These are phyloP conservation scores for Naso thynnoides DNA, from an alignment of 2,797 vertebrate genomes.

Conservation along the genomic window DNA sequence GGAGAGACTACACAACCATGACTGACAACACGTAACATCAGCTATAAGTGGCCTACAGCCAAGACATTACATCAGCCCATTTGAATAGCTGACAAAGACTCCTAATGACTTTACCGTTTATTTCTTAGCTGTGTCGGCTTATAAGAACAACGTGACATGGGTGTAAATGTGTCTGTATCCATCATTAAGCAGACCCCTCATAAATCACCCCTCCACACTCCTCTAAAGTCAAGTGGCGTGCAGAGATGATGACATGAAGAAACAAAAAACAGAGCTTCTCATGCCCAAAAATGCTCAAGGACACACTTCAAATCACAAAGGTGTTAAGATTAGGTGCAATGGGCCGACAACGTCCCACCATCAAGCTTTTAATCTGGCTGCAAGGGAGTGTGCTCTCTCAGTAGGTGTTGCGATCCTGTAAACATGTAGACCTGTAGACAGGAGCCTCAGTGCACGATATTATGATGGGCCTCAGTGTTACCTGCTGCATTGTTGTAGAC, in stretches of 20 bases:
- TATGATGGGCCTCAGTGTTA: no score
- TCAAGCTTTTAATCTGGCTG: not conserved
- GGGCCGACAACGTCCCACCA: not conserved
- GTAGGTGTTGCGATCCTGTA: not conserved
- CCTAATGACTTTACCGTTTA: constrained; percentile 27
- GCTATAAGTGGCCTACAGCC: constrained; percentile 11
- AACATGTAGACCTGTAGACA: no score
- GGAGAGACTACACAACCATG: constrained; percentile 1
- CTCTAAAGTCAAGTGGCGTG: constrained; percentile 16
- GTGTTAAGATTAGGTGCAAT: constrained; percentile 7
- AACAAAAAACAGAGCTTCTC: constrained; percentile 33
- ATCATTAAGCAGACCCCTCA: constrained; percentile 38
- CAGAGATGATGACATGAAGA: constrained; percentile 30
- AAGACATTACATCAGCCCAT: constrained; percentile 50
- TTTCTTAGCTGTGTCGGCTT: not conserved
- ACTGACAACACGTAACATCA: constrained; percentile 27
- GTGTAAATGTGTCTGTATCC: constrained; percentile 43
- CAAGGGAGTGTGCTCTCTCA: not conserved
- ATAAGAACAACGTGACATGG: constrained; percentile 26
- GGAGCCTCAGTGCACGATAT: no score
- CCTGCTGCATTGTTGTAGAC: no score
- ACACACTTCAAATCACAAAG: constrained; percentile 4
- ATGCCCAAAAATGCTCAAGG: constrained; percentile 8
- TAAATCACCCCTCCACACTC: constrained; percentile 27
- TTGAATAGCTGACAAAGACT: constrained; percentile 28